Conservation (phyloP, 2,113 vertebrate genomes). For the Hepsetus odoe region DNA sequence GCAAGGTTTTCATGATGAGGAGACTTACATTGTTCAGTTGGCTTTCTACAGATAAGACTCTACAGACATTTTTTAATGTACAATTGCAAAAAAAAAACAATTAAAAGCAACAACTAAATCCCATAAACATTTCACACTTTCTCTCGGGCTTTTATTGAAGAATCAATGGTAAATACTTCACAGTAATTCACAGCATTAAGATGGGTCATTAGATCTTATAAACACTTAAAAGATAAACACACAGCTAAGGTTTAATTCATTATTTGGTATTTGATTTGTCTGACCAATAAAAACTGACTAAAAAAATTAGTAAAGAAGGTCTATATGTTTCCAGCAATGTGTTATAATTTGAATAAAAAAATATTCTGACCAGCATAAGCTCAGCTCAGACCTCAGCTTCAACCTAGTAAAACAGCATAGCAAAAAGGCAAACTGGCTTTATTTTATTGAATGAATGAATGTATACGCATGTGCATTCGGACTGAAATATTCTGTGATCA, state of each 20-base stretch:
- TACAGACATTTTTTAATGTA: not conserved
- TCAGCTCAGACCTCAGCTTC: slow-evolving; percentile 21
- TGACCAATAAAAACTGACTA: not conserved
- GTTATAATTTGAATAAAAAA: not conserved
- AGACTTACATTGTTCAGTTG: not conserved
- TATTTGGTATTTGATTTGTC: not conserved
- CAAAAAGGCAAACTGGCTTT: slow-evolving; percentile 54
- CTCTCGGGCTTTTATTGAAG: not conserved
- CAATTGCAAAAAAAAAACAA: not conserved
- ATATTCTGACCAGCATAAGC: not conserved
- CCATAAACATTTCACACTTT: too few relatives aligned
- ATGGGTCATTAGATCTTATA: not conserved
- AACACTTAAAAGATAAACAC: not conserved
- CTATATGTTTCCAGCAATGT: not conserved
- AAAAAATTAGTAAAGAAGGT: not conserved
- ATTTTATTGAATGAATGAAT: slow-evolving; percentile 52
- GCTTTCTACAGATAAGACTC: not conserved
- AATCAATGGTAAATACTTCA: not conserved
- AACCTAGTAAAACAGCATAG: slow-evolving; percentile 34
- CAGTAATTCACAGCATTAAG: not conserved
- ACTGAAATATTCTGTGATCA: slow-evolving; percentile 11
- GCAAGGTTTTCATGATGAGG: not conserved
- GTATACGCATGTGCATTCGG: slow-evolving; percentile 35
- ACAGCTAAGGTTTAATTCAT: not conserved
- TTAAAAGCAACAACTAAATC: not conserved